These are phyloP conservation scores for Drosophila mayri DNA, from an alignment of 1,140 invertebrate genomes.

Conservation along the genomic window DNA sequence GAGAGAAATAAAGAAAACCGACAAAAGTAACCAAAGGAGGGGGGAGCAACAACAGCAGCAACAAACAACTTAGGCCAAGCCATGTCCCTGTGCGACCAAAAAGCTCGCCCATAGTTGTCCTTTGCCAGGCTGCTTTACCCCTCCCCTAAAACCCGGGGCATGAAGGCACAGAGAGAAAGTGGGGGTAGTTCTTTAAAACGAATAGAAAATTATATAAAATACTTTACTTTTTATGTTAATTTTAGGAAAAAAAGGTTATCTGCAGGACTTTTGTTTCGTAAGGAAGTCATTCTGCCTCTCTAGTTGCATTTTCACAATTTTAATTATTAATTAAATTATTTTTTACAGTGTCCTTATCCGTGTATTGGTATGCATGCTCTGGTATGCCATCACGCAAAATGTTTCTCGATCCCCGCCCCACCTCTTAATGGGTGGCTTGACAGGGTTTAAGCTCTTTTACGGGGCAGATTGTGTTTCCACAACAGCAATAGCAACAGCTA, in stretches of 20 bases:
- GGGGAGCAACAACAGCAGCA: slow-evolving; percentile 47
- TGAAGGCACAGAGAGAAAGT: neutral
- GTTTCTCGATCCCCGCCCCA: slow-evolving; percentile 39
- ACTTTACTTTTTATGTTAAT: neutral
- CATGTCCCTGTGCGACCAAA: slow-evolving; percentile 53
- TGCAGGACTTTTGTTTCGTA: no score
- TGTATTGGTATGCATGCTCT: slow-evolving; percentile 60
- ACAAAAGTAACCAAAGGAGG: slow-evolving; percentile 69
- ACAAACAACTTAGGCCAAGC: slow-evolving; percentile 77
- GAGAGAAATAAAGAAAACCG: slow-evolving; percentile 58
- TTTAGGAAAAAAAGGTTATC: neutral
- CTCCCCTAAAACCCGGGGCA: neutral
- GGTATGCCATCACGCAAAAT: slow-evolving; percentile 82
- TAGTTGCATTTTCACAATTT: neutral
- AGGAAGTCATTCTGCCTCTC: no score
- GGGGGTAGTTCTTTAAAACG: neutral
- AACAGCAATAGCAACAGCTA: slow-evolving; percentile 53
- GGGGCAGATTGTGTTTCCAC: slow-evolving; percentile 80
- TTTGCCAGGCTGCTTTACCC: slow-evolving; percentile 51
- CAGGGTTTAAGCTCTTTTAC: slow-evolving; percentile 83
- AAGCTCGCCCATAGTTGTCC: slow-evolving; percentile 77
- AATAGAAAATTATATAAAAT: neutral
- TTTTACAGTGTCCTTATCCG: slow-evolving; percentile 3
- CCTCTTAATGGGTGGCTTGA: slow-evolving; percentile 83
- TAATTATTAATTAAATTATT: neutral